Base-by-base conservation (phyloP, 2,797 vertebrate genomes). In the Poecile montanus region DNA sequence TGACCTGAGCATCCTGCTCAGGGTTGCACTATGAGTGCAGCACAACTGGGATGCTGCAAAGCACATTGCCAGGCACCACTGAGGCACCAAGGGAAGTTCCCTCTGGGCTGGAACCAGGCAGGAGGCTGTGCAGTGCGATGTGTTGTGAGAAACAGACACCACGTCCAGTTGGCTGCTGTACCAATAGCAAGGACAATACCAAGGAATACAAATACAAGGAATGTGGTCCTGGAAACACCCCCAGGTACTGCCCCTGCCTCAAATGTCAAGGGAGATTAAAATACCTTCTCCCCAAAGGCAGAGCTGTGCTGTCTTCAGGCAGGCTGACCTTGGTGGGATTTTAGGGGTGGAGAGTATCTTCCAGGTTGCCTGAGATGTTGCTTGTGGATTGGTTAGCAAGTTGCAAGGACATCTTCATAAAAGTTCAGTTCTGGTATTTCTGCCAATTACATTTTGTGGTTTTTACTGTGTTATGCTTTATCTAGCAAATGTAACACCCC, bases 141-240 rank as follows among this genome's bases (percentile, higher is more conserved):
- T 0, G 1, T 25, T 51, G 21, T 3, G 9, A 44, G 44, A 53
- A 84, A 73, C 27, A 2, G 10, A 17, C 40, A 56, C 27, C 0
- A 0, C 0, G 0, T 42, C 34, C 0, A 0, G 7, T 0, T 42
- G 23, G n/a, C n/a, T 44, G 21, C 27, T 51, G n/a, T 22, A 45
- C 23, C 23, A 32, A 15, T 54, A 42, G 12, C 23, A 16, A 42
- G 26, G 16, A 42, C 42, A 42, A 42, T 42, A 42, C 42, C 42
- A 36, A 36, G 36, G 36, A 36, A 36, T 36, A 36, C 36, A 36
- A 36, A 36, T 36, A 47, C 2, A 6, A 21, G n/a, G 85, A 80
- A 44, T 68, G 36, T 7, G 6, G 58, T 22, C n/a, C 38, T 90
- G 67, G 34, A 75, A 85, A 75, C 36, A 71, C 16, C 16, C 13